Evolutionary conservation across 2,888 invertebrate genomes (phyloP).

Genomic region (Pollenia amentaria): DNA sequence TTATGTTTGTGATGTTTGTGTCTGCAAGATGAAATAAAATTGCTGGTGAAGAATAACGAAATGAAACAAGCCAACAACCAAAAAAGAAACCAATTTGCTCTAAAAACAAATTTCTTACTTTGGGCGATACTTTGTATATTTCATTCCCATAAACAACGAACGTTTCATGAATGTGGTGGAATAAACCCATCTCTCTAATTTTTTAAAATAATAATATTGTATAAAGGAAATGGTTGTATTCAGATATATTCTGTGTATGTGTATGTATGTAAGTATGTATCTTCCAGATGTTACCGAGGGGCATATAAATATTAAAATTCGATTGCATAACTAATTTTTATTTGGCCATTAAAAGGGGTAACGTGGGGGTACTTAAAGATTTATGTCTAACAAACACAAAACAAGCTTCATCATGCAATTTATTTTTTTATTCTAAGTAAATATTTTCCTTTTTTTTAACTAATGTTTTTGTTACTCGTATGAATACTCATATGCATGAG

Average conservation of each 20-base stretch:
- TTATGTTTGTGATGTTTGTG: slow-evolving; percentile 41
- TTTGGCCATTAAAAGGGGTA: slow-evolving; percentile 72
- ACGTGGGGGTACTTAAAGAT: slow-evolving; percentile 72
- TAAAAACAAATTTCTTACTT: slow-evolving; percentile 70
- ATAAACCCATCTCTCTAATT: slow-evolving; percentile 40
- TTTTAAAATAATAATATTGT: slow-evolving; percentile 50
- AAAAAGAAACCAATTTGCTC: slow-evolving; percentile 73
- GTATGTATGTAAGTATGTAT: slow-evolving; percentile 16
- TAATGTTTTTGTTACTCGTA: slow-evolving; percentile 38
- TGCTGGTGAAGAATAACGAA: slow-evolving; percentile 54
- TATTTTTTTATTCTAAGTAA: slow-evolving; percentile 43
- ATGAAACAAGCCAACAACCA: slow-evolving; percentile 9
- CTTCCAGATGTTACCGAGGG: slow-evolving; percentile 67
- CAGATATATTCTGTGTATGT: neutral
- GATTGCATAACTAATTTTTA: slow-evolving; percentile 75
- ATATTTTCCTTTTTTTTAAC: neutral
- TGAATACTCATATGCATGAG: slow-evolving; percentile 17
- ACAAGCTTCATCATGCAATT: slow-evolving; percentile 61
- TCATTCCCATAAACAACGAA: slow-evolving; percentile 13
- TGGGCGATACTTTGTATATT: slow-evolving; percentile 66
- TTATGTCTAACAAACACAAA: slow-evolving; percentile 69
- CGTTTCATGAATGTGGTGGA: slow-evolving; percentile 64
- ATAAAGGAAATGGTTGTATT: slow-evolving; percentile 40
- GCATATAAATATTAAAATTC: slow-evolving; percentile 75
- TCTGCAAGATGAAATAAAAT: slow-evolving; percentile 43